phyloP scores from a whole-genome alignment of 2,797 vertebrate species.

The Sebastes alutus region DNA sequence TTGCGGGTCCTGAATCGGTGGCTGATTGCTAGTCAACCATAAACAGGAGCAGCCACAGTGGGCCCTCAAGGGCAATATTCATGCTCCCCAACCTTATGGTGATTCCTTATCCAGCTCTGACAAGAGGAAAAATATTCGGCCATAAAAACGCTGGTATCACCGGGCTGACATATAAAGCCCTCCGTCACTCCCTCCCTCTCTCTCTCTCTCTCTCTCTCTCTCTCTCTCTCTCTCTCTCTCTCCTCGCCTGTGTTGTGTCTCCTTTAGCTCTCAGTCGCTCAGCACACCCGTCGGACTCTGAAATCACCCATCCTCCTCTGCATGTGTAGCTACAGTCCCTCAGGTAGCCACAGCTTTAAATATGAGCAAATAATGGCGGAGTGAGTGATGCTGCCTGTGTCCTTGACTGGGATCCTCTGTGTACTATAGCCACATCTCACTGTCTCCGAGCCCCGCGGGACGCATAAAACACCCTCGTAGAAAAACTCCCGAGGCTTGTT shows the following conservation, averaged over 20 bases:
- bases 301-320: conserved; percentile 74
- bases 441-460: conserved; percentile 69
- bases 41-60: conserved; percentile 76
- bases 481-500: conserved; percentile 73
- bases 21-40: conserved; percentile 83
- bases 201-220: conserved; percentile 7
- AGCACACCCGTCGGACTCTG: conserved; percentile 78
- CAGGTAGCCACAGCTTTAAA: conserved; percentile 79
- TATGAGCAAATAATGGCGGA: conserved; percentile 79
- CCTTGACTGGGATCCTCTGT: conserved; percentile 82
- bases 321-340: conserved; percentile 66
- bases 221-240: conserved; percentile 8
- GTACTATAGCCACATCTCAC: conserved; percentile 77
- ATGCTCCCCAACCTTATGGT: conserved; percentile 79
- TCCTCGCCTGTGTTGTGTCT: conserved; percentile 33
- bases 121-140: conserved; percentile 79
- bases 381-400: conserved; percentile 80
- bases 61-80: conserved; percentile 80
- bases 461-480: conserved; percentile 70
- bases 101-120: conserved; percentile 79
- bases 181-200: conserved; percentile 63
- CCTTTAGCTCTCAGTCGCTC: conserved; percentile 61
- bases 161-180: conserved; percentile 76
- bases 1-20: conserved; percentile 75
- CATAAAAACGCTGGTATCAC: conserved; percentile 79